Evolutionary conservation across 2,888 invertebrate genomes (phyloP), one percentile per base, ranked within the genome.

Genomic region (Eilema griseolum): DNA sequence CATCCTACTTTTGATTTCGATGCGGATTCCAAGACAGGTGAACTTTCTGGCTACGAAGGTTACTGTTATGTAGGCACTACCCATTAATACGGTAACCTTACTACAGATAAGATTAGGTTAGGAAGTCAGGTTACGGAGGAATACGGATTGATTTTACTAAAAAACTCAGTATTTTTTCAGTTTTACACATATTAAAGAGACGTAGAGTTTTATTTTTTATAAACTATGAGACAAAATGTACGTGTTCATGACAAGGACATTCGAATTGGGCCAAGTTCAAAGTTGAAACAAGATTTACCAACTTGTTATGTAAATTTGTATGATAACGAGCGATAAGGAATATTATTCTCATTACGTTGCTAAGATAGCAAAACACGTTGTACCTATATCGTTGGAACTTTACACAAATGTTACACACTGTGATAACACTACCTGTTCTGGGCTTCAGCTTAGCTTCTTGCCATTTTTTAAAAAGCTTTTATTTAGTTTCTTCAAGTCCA

Each of bases 251-350:
- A 28, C 12, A 46, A 67, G 12, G 10, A 61, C 66, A 20, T 52
- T n/a, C 1, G 28, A 67, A 67, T 20, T 67, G 61, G 46, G 59
- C 28, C 61, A 61, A 60, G 67, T 60, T 67, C 67, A 60, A 23
- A 67, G 67, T 61, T 67, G 28, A 41, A 46, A 41, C 46, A n/a
- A 59, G 66, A 63, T 46, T 46, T 26, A 24, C 23, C 14, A 52
- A 52, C 28, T 28, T 65, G 52, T 62, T 62, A 62, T 62, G 61
- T 37, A 61, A 61, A 61, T 37, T 8, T 16, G 16, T 24, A 24
- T 20, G 24, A 62, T 16, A 26, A 14, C 12, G 14, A 62, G 10
- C 31, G 23, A n/a, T 61, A 61, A 61, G n/a, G 12, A 33, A n/a
- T n/a, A n/a, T 14, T 3, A 7, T 33, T 61, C 4, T n/a, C 8